Evolutionary conservation across 2,113 vertebrate genomes (phyloP).

Genomic region (Ptychochromis oligacanthus): DNA sequence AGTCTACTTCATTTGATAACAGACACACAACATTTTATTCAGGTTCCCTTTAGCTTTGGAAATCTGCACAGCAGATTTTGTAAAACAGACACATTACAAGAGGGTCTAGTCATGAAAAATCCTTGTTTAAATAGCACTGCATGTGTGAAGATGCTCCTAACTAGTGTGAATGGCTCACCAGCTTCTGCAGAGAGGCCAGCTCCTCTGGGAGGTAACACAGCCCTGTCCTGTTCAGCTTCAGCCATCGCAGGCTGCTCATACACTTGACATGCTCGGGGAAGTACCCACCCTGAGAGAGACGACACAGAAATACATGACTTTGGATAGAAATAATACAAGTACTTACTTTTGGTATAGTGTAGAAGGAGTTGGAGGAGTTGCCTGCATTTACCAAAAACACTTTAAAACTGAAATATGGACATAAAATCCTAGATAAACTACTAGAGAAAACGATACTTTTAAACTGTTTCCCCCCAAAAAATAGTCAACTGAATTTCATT

Average conservation of each 20-base stretch:
- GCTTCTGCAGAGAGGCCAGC: conserved; percentile 92
- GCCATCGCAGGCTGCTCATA: conserved; percentile 97
- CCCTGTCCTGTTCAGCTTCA: conserved; percentile 95
- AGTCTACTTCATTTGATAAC: neutral
- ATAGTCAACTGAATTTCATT: neutral
- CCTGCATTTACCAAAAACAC: neutral
- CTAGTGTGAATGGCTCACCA: conserved; percentile 81
- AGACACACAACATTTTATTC: neutral
- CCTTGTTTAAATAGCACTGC: neutral
- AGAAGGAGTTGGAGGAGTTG: neutral
- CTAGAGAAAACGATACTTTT: neutral
- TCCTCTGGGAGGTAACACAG: conserved; percentile 98
- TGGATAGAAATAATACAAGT: neutral
- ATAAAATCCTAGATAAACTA: neutral
- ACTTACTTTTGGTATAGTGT: neutral
- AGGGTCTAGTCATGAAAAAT: neutral
- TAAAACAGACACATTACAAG: neutral
- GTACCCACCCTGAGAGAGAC: conserved; percentile 86
- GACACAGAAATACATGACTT: neutral
- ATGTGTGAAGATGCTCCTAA: neutral
- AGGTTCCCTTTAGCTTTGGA: neutral
- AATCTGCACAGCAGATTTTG: neutral
- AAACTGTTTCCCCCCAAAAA: neutral
- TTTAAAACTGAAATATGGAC: neutral
- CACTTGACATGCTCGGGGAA: conserved; percentile 96